Evolutionary conservation across 2,888 invertebrate species (phyloP), one percentile per base, ranked within the genome.

Genomic region (Mythimna pallens): DNA sequence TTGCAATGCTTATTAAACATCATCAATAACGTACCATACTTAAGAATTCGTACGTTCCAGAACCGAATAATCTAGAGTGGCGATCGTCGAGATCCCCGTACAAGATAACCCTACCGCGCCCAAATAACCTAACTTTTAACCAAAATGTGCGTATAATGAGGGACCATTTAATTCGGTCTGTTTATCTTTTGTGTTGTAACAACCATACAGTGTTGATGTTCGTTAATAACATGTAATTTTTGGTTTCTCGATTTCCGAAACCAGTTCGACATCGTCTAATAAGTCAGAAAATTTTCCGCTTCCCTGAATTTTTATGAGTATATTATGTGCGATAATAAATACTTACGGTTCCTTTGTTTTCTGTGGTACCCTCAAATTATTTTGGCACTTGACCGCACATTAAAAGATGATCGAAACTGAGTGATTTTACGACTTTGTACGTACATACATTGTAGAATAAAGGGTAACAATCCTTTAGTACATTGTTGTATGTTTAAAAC

Each of bases 111-210:
- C 91, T 80, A 86, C 93, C 80, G 87, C 86, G 87, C 88, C 93
- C 91, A 93, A 94, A 94, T 92, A 94, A 93, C 91, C 92, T 92
- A 87, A 92, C 91, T 93, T 94, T 94, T 93, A 93, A 93, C 90
- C 90, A 93, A 95, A 95, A 93, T 89, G 89, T 92, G 94, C 91
- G 85, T 91, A 93, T 94, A 95, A 95, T 94, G 93, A 94, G 93
- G 90, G 89, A 93, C 93, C 93, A 93, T 91, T 95, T 95, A 95
- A 95, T 95, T 94, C 90, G 86, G 91, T 90, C 91, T 94, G 93
- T 95, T 96, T 96, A 96, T 96, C 95, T 96, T 95, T 95, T 93
- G 94, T 93, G 92, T 95, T 94, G 93, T 93, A 94, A 95, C 94
- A 90, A 93, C 94, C 93, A 89, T 88, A 90, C 89, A 91, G 94